Percentiles rank a stretch among this genome's conserved stretches.
Evolutionary conservation across 1,140 invertebrate genomes (phyloP).

Genomic region (Antheraea pernyi): DNA sequence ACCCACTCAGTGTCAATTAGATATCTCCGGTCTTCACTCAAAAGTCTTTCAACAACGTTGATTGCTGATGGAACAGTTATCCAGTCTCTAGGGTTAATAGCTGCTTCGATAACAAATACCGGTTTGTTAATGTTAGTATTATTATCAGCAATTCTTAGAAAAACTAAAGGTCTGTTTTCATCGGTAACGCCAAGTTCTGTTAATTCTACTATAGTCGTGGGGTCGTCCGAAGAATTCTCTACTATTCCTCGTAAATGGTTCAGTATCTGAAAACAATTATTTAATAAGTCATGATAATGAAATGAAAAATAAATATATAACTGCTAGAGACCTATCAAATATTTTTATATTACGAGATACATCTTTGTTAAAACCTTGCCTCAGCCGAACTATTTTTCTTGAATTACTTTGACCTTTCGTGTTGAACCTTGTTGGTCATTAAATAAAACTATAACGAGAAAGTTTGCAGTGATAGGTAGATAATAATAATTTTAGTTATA

Average conservation of each 20-base stretch:
- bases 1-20: slow-evolving; percentile 84
- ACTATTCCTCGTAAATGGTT: slow-evolving; percentile 37
- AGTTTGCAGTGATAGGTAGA: no score
- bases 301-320: no score
- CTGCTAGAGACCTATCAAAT: no score
- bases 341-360: no score
- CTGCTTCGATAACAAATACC: slow-evolving; percentile 69
- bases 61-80: slow-evolving; percentile 78
- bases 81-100: slow-evolving; percentile 84
- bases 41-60: slow-evolving; percentile 76
- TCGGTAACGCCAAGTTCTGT: slow-evolving; percentile 47
- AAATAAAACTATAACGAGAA: no score
- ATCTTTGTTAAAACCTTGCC: no score
- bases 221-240: slow-evolving; percentile 28
- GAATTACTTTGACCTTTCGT: no score
- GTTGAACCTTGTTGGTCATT: no score
- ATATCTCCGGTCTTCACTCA: slow-evolving; percentile 50
- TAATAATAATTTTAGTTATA: no score
- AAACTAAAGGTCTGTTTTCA: slow-evolving; percentile 48
- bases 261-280: slow-evolving; percentile 46
- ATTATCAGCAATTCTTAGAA: slow-evolving; percentile 40
- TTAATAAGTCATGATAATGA: no score
- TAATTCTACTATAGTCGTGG: slow-evolving; percentile 32
- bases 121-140: slow-evolving; percentile 30
- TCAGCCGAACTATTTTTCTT: no score